Evolutionary conservation across 2,113 vertebrate genomes (phyloP), one percentile per base, ranked within the genome.

Genomic region (Pycnonotus jocosus): DNA sequence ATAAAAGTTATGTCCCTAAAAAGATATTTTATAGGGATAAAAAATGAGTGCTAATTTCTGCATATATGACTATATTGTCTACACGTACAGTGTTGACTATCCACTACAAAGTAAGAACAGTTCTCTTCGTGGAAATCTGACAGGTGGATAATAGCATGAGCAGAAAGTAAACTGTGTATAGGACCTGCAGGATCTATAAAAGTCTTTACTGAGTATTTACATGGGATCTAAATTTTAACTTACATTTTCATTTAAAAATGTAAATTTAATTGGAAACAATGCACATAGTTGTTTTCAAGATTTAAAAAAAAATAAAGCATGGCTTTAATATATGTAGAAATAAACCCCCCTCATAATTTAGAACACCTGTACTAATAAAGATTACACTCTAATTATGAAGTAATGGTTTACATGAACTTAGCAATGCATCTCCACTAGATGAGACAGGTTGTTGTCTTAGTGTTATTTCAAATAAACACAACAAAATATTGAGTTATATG

Each of bases 1-100:
- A 64, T 44, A 58, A 89, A 90, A 95, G 71, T 25, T 13, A 78
- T 90, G 92, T 96, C 71, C 91, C 60, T 57, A 81, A 54, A 88
- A 83, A 64, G n/a, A 45, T 28, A 23, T 56, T 95, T 92, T 78
- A 90, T 44, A 86, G 37, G 20, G 16, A 54, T 74, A 62, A 86
- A 61, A 77, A 27, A 72, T 27, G 15, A 96, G 53, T 48, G 18
- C 13, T 7, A 19, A 40, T 38, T 86, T 86, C 74, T 66, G 14
- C 37, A 66, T 33, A 15, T 47, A 38, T 15, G 27, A 57, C 22
- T 56, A 21, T 24, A 42, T 0, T 37, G n/a, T n/a, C 40, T 53
- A 80, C 11, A 57, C 8, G 50, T 15, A 37, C 11, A 69, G 42
- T 12, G 11, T 14, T 87, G 12, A 64, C 20, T 31, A n/a, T 78